These are phyloP conservation scores for Lepidocolaptes lacrymiger DNA, from an alignment of 2,797 vertebrate species.

Conservation along the genomic window DNA sequence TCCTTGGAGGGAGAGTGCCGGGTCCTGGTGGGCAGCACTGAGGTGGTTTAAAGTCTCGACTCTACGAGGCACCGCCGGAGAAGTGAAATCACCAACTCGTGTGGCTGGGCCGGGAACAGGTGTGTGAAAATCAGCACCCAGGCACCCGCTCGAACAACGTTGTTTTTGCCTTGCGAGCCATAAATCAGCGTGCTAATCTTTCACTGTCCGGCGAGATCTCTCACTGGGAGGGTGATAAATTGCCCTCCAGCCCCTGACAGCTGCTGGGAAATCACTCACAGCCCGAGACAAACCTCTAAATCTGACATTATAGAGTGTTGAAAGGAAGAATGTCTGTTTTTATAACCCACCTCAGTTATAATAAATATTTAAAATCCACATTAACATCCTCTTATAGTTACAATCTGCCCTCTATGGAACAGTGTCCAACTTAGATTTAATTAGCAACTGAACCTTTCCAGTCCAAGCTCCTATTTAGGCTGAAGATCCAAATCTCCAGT, in stretches of 20 bases:
- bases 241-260: constrained; percentile 79
- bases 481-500: constrained; percentile 58
- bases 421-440: constrained; percentile 82
- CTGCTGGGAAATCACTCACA: constrained; percentile 84
- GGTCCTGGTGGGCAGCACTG: rapidly evolving
- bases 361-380: constrained; percentile 85
- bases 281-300: constrained; percentile 83
- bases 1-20: rapidly evolving
- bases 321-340: constrained; percentile 89
- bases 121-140: constrained; percentile 71
- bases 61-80: background rate
- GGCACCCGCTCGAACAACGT: constrained; percentile 55
- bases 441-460: constrained; percentile 77
- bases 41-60: background rate
- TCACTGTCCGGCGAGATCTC: constrained; percentile 80
- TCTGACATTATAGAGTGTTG: constrained; percentile 87
- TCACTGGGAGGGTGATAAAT: constrained; percentile 80
- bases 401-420: constrained; percentile 82
- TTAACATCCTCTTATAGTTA: constrained; percentile 81
- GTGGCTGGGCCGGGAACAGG: constrained; percentile 71
- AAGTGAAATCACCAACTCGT: constrained; percentile 32
- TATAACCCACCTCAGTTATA: constrained; percentile 87
- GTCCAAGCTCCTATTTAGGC: constrained; percentile 65
- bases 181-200: constrained; percentile 85
- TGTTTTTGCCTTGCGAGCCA: constrained; percentile 68